These are phyloP conservation scores for Labrus mixtus DNA, from an alignment of 2,113 vertebrate species.

Conservation along the genomic window DNA sequence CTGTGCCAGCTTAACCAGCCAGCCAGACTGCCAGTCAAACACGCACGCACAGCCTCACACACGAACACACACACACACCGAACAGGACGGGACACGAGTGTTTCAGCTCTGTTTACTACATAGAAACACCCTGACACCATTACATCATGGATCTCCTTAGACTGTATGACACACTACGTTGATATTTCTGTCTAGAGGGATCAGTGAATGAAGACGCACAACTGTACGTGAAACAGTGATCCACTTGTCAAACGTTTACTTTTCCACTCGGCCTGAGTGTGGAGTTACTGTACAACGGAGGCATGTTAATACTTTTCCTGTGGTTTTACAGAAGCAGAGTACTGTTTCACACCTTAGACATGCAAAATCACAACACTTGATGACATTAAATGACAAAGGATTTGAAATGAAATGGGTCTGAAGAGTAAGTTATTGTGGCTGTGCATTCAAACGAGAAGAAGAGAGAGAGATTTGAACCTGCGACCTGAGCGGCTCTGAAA, in stretches of 20 bases:
- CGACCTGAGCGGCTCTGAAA: slow-evolving; percentile 50
- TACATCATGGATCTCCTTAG: slow-evolving; percentile 77
- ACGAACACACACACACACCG: slow-evolving; percentile 69
- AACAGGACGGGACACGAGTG: slow-evolving; percentile 64
- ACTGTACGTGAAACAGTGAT: slow-evolving; percentile 63
- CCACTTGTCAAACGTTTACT: slow-evolving; percentile 65
- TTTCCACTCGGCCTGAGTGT: slow-evolving; percentile 52
- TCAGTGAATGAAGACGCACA: slow-evolving; percentile 73
- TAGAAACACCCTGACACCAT: slow-evolving; percentile 80
- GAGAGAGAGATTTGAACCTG: slow-evolving; percentile 43
- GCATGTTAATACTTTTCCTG: slow-evolving; percentile 41
- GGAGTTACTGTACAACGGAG: slow-evolving; percentile 50
- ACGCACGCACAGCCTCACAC: slow-evolving; percentile 44
- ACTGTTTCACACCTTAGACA: slow-evolving; percentile 24
- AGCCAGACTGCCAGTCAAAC: slow-evolving; percentile 78
- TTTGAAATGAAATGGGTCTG: not conserved
- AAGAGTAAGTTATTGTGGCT: not conserved
- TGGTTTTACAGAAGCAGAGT: slow-evolving; percentile 33
- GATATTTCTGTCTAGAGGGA: slow-evolving; percentile 76
- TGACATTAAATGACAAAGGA: no score
- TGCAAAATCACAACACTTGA: slow-evolving; percentile 17
- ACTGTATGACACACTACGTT: slow-evolving; percentile 77
- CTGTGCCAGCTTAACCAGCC: slow-evolving; percentile 84
- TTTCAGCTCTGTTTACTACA: slow-evolving; percentile 80
- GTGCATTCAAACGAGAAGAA: slow-evolving; percentile 8